Conservation (phyloP, 1,140 invertebrate genomes). For the Apolygus lucorum region DNA sequence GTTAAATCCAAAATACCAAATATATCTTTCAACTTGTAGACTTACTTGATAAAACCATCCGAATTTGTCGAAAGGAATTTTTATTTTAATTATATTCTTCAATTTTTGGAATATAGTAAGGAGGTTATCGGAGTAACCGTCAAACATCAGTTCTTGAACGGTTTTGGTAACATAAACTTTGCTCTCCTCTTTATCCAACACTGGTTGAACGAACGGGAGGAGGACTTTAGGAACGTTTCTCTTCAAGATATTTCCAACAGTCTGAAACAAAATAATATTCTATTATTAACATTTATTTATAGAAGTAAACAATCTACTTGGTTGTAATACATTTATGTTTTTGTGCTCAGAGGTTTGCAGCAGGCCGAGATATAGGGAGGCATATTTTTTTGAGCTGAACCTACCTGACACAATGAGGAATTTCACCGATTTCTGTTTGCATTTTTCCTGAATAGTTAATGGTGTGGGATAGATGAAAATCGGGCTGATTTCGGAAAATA, state of each 20-base stretch:
- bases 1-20: neutral
- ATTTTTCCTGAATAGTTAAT: no score
- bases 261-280: neutral
- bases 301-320: no score
- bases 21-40: no score
- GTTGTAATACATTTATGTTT: no score
- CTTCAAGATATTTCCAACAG: conserved; percentile 34
- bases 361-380: no score
- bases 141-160: conserved; percentile 62
- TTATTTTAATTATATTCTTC: conserved; percentile 42
- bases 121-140: conserved; percentile 62
- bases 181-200: conserved; percentile 47
- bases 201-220: conserved; percentile 34
- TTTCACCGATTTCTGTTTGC: no score
- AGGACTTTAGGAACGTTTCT: neutral
- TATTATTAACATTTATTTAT: no score
- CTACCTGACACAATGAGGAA: no score
- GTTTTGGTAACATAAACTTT: conserved; percentile 47
- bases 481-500: no score
- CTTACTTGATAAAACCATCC: conserved; percentile 70
- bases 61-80: conserved; percentile 55
- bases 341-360: no score
- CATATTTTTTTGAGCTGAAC: no score
- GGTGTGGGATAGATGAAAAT: no score
- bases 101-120: conserved; percentile 52